Evolutionary conservation across 1,140 invertebrate species (phyloP).

Genomic region (Rhynchophorus ferrugineus): DNA sequence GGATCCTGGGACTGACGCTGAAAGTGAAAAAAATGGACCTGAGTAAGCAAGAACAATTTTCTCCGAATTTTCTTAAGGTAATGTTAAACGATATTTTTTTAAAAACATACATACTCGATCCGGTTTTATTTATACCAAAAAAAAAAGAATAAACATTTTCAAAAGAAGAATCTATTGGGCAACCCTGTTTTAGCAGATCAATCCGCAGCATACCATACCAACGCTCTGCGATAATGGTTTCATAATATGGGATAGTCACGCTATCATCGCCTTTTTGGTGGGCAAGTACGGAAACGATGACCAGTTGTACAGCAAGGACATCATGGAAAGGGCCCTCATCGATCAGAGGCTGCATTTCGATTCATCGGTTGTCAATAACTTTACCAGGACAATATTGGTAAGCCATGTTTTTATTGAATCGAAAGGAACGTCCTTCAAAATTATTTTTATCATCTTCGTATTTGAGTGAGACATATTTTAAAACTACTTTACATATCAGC

Average conservation of each 20-base stretch:
- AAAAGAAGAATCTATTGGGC: background rate
- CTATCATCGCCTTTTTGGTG: constrained; percentile 51
- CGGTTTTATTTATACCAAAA: too few species aligned
- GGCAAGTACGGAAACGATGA: constrained; percentile 51
- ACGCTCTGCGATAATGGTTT: constrained; percentile 59
- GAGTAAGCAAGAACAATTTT: constrained; percentile 55
- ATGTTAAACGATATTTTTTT: too few species aligned
- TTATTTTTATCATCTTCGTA: too few species aligned
- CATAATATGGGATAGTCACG: constrained; percentile 53
- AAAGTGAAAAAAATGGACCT: constrained; percentile 54
- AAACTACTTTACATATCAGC: too few species aligned
- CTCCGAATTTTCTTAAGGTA: constrained; percentile 46
- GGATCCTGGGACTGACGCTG: constrained; percentile 53
- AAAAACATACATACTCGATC: too few species aligned
- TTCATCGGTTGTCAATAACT: constrained; percentile 38
- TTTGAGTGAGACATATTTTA: too few species aligned
- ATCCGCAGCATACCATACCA: constrained; percentile 63
- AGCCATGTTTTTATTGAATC: too few species aligned
- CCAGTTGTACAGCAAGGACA: constrained; percentile 52
- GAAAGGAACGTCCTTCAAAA: too few species aligned
- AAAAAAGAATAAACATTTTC: background rate
- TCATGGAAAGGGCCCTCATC: constrained; percentile 49
- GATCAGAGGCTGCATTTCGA: constrained; percentile 50
- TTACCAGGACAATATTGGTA: constrained; percentile 22
- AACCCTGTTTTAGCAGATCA: constrained; percentile 41